Evolutionary conservation across 2,888 invertebrate genomes (phyloP).

Genomic region (Epinotia bilunana): DNA sequence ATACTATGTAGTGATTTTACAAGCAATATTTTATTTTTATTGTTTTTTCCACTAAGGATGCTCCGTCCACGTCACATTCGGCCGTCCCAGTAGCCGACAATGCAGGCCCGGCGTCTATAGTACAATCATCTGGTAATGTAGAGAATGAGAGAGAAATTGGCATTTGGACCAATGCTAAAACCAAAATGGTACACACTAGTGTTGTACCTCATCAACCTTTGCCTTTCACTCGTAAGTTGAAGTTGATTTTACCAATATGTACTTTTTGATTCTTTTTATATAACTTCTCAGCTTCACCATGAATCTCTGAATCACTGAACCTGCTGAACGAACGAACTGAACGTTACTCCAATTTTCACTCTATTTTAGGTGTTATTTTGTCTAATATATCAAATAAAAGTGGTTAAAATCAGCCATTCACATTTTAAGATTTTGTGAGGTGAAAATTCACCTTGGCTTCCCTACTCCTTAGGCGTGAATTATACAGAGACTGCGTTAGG

Average conservation of each 20-base stretch:
- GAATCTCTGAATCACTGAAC: no score
- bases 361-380: no score
- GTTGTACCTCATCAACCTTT: constrained; percentile 78
- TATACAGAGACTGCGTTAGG: no score
- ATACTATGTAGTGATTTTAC: no score
- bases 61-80: constrained; percentile 74
- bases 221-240: constrained; percentile 77
- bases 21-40: background rate
- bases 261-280: background rate
- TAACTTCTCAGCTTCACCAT: no score
- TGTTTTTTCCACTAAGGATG: constrained; percentile 64
- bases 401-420: no score
- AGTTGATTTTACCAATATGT: background rate
- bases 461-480: no score
- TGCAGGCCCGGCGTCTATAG: constrained; percentile 75
- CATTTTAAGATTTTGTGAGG: no score
- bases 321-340: no score
- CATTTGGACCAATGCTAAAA: constrained; percentile 81
- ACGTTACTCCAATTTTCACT: no score
- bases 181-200: constrained; percentile 78
- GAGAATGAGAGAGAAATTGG: constrained; percentile 81
- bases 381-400: no score
- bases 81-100: constrained; percentile 66
- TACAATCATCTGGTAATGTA: constrained; percentile 74
- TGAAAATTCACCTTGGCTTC: no score